Evolutionary conservation across 2,113 vertebrate species (phyloP).

Genomic region (Microcebus griseorufus): DNA sequence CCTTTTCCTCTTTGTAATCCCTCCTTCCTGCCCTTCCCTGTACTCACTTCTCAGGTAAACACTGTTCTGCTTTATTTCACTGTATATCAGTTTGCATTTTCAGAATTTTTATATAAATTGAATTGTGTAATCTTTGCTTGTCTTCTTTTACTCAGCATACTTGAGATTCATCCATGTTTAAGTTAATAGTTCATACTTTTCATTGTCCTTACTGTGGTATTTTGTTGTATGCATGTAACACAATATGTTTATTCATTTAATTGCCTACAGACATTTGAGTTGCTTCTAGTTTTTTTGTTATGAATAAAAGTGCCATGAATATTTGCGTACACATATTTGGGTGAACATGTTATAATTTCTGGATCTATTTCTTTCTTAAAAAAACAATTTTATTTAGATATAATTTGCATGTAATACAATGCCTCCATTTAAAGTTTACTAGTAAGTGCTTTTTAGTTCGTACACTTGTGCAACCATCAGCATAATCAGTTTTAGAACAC

Average conservation of each 20-base stretch:
- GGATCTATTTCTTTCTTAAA: background rate
- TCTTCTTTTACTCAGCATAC: background rate
- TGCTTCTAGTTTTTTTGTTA: background rate
- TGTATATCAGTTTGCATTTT: background rate
- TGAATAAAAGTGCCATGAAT: background rate
- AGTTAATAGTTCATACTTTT: background rate
- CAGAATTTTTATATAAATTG: background rate
- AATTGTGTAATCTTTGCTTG: background rate
- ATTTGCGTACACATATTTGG: background rate
- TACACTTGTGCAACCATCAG: background rate
- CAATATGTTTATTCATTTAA: background rate
- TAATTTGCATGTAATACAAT: background rate
- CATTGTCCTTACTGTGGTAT: background rate
- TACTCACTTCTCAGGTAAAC: background rate
- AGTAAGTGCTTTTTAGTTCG: background rate
- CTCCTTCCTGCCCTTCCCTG: background rate
- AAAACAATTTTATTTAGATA: background rate
- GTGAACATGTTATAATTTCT: background rate
- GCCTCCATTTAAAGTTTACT: background rate
- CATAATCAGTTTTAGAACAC: background rate
- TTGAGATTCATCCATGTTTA: background rate
- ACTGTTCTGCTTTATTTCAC: background rate
- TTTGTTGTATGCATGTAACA: background rate
- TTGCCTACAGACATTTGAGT: background rate
- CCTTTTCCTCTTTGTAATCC: background rate